Evolutionary conservation across 2,113 vertebrate genomes (phyloP), one percentile per base, ranked within the genome.

Genomic region (Trochalopteron elliotii): DNA sequence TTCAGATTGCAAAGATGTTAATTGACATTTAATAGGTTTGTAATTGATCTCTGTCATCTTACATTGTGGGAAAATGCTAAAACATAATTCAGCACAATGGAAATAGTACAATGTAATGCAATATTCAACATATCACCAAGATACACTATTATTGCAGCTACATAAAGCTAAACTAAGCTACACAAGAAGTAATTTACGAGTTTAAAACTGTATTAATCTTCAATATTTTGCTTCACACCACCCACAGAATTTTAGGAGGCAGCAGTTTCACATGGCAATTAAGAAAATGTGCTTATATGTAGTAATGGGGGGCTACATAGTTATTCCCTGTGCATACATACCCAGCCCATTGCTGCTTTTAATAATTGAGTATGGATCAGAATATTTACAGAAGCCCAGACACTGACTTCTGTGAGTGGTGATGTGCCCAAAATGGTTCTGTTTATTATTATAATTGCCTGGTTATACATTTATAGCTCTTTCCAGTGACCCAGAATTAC

Each of bases 41-140:
- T 94, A 97, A 98, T 96, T 98, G 95, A 98, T 97, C 93, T 96
- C 52, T 95, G 94, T 96, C 96, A 90, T 89, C 69, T 95, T 81
- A 61, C 71, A 55, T 94, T 63, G 74, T 88, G 87, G 84, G 64
- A 89, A 94, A 97, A 85, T 59, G 64, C 69, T 95, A 53, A 90
- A 84, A 77, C 13, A 17, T 71, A 89, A 95, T 97, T 97, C 79
- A 91, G 4, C 67, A 92, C 90, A 76, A 88, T 69, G 63, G 84
- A 89, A 96, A 83, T 35, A 22, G 42, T 71, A 91, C 60, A 92
- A 19, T 49, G 61, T 82, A 94, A 96, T 96, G 83, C 81, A 95
- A 95, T 96, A 94, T 95, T 96, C 95, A 97, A 44, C 68, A 53
- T 80, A 69, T 75, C 91, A 91, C 81, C 60, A 85, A 74, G 80